Evolutionary conservation across 2,888 invertebrate genomes (phyloP).

Genomic region (Phyllotreta striolata): DNA sequence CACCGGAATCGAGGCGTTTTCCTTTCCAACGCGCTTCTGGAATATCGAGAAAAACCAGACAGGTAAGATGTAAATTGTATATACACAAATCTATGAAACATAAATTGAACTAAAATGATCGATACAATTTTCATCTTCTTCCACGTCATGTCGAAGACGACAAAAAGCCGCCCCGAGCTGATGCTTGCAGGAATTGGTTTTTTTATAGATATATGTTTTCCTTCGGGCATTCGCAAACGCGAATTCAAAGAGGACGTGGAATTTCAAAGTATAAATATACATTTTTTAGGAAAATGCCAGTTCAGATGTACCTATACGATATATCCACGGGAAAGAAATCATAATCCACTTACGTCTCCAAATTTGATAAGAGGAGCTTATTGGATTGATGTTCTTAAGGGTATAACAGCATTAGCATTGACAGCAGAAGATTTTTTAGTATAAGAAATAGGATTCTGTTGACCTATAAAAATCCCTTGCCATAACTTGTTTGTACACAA

Average conservation of each 20-base stretch:
- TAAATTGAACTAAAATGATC: conserved; percentile 28
- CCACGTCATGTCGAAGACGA: conserved; percentile 19
- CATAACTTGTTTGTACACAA: too few relatives aligned
- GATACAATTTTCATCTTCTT: conserved; percentile 34
- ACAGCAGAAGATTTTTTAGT: too few relatives aligned
- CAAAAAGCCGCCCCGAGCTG: conserved; percentile 24
- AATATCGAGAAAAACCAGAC: conserved; percentile 13
- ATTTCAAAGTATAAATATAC: too few relatives aligned
- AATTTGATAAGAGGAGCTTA: too few relatives aligned
- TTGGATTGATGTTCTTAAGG: too few relatives aligned
- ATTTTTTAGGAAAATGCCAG: too few relatives aligned
- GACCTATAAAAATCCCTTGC: too few relatives aligned
- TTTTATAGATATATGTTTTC: conserved; percentile 12
- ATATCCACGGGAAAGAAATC: too few relatives aligned
- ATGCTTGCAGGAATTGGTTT: conserved; percentile 27
- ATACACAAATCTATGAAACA: conserved; percentile 24
- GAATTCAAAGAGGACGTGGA: conserved; percentile 14
- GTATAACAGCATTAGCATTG: too few relatives aligned
- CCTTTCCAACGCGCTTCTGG: conserved; percentile 1
- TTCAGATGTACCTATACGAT: too few relatives aligned
- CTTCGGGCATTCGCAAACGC: conserved; percentile 7
- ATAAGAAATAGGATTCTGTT: too few relatives aligned
- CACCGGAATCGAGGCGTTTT: background rate
- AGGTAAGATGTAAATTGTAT: conserved; percentile 21
- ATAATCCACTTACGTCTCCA: too few relatives aligned